A percentile compares a stretch with the other conserved stretches of the same genome.
Evolutionary conservation across 2,797 vertebrate genomes (phyloP).

Genomic region (Enoplosus armatus): DNA sequence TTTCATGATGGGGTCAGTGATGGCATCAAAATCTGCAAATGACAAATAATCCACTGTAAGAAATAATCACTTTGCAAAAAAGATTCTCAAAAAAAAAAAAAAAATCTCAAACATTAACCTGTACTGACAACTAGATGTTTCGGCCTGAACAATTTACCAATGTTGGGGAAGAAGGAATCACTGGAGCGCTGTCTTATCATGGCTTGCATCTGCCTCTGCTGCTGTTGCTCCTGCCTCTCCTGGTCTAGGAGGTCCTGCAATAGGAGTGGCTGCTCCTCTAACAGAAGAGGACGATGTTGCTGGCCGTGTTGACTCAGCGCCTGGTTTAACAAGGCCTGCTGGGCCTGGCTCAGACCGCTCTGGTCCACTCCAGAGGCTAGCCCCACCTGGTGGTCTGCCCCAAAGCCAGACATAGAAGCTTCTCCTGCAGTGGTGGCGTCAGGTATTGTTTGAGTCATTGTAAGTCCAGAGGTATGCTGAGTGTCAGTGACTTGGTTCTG

Average conservation of each 20-base stretch:
- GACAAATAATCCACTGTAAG: constrained; percentile 34
- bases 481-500: constrained; percentile 82
- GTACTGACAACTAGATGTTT: background rate
- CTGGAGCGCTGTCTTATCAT: constrained; percentile 97
- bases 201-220: constrained; percentile 99
- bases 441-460: constrained; percentile 81
- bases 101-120: background rate
- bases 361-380: constrained; percentile 84
- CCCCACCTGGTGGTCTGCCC: constrained; percentile 83
- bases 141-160: constrained; percentile 85
- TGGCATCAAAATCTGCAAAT: constrained; percentile 94
- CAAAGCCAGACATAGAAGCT: constrained; percentile 83
- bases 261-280: constrained; percentile 97
- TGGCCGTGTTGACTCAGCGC: constrained; percentile 85
- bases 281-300: constrained; percentile 91
- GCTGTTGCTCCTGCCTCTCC: constrained; percentile 97
- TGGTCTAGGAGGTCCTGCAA: constrained; percentile 98
- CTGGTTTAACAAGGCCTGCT: constrained; percentile 87
- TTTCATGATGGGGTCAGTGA: constrained; percentile 99
- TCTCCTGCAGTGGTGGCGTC: constrained; percentile 78
- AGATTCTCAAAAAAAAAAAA: too few relatives aligned
- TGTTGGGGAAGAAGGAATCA: constrained; percentile 97
- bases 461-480: constrained; percentile 75
- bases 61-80: constrained; percentile 22
- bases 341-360: constrained; percentile 82